Base-by-base conservation (phyloP, 2,888 invertebrate species). In the Lypha dubia region DNA sequence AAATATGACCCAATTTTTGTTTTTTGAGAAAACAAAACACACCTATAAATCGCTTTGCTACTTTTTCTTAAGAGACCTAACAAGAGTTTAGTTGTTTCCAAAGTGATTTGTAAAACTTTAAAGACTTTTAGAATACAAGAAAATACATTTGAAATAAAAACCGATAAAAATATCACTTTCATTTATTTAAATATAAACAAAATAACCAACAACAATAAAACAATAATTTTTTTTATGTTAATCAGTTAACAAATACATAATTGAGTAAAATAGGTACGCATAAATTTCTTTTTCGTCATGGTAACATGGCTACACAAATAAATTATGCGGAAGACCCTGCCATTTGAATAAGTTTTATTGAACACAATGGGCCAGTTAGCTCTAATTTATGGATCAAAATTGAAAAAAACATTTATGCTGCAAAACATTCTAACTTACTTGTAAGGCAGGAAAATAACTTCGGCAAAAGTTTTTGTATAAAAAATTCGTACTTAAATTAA, bases 101-200 rank as follows among this genome's bases (percentile, higher is more conserved):
- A 41, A 76, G 6, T 7, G 7, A 35, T 46, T 51, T 15, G 41
- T 74, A 24, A 41, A 11, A 17, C 20, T 35, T n/a, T n/a, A n/a
- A n/a, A 53, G 20, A 28, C 20, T 38, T 17, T 38, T 44, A n/a
- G n/a, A n/a, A n/a, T 44, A 5, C n/a, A 3, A n/a, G 17, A 46
- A 46, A 46, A 49, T 49, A 8, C 13, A 15, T 35, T n/a, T 44
- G 3, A 44, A 4, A n/a, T 44, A 15, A 2, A 44, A 4, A n/a
- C 44, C 20, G 1, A 11, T 24, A 63, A 49, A 56, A 28, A 17
- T 53, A 71, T 71, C 83, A 80, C 83, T 84, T 84, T 84, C 79
- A 84, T 80, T 84, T 79, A 71, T 79, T 71, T 67, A 46, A 71
- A 71, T 73, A 84, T 70, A 76, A 62, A 60, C n/a, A n/a, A n/a